These are phyloP conservation scores for Tyria jacobaeae DNA, from an alignment of 2,888 invertebrate genomes.

Conservation along the genomic window DNA sequence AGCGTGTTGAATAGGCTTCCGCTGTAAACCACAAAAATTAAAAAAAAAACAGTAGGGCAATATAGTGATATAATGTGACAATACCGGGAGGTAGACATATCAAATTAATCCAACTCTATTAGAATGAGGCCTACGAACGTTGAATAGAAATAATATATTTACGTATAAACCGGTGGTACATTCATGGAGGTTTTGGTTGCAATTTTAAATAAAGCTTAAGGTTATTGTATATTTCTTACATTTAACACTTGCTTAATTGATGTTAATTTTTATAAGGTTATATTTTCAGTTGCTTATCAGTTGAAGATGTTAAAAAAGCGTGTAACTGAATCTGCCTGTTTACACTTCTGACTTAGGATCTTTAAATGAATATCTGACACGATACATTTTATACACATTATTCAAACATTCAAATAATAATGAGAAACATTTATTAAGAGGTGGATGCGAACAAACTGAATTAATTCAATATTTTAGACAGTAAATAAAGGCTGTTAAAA, in stretches of 20 bases:
- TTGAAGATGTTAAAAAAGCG: constrained; percentile 26
- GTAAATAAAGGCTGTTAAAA: constrained; percentile 78
- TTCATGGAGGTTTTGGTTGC: background rate
- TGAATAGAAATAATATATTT: background rate
- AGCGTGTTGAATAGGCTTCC: constrained; percentile 41
- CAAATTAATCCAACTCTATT: constrained; percentile 1
- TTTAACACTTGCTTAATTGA: constrained; percentile 29
- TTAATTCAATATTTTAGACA: constrained; percentile 75
- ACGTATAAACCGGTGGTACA: constrained; percentile 9
- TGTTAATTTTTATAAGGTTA: constrained; percentile 30
- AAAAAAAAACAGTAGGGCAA: constrained; percentile 17
- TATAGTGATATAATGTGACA: constrained; percentile 9
- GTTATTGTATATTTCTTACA: constrained; percentile 25
- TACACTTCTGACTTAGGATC: constrained; percentile 32
- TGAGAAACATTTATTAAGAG: constrained; percentile 52
- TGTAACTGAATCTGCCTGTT: constrained; percentile 37
- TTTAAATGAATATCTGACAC: constrained; percentile 35
- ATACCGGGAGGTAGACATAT: constrained; percentile 14
- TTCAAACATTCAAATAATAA: constrained; percentile 46
- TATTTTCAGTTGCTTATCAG: constrained; percentile 27
- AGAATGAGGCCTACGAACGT: constrained; percentile 1
- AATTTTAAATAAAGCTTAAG: constrained; percentile 14
- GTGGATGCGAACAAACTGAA: constrained; percentile 60
- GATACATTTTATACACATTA: constrained; percentile 28
- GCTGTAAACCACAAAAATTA: constrained; percentile 27